A percentile compares a stretch with the other conserved stretches of the same genome.
phyloP scores from a whole-genome alignment of 2,113 vertebrate genomes.

The Ivindomyrus marchei region DNA sequence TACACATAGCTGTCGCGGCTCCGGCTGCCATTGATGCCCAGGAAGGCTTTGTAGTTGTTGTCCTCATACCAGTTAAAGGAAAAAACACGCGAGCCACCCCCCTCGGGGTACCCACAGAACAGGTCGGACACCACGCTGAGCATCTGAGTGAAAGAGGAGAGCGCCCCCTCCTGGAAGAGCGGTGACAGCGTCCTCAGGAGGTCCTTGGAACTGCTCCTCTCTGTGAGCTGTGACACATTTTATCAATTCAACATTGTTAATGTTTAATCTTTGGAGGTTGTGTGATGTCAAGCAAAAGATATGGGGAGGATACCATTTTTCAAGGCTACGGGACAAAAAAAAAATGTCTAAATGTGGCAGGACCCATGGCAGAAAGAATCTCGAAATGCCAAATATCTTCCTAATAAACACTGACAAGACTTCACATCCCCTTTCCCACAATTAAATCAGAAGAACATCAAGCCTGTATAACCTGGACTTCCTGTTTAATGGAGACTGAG shows the following conservation, averaged over 20 bases:
- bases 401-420: not conserved
- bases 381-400: not conserved
- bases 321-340: not conserved
- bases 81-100: constrained; percentile 76
- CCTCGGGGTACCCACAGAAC: constrained; percentile 87
- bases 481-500: not conserved
- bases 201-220: constrained; percentile 64
- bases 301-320: not conserved
- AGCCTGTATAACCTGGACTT: not conserved
- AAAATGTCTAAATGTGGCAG: not conserved
- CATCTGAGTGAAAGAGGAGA: constrained; percentile 66
- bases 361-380: not conserved
- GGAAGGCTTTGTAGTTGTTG: constrained; percentile 95
- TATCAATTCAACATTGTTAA: not conserved
- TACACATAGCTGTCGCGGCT: constrained; percentile 68
- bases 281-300: not conserved
- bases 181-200: constrained; percentile 62
- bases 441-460: not conserved
- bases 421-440: not conserved
- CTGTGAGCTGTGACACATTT: constrained; percentile 58
- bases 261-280: not conserved
- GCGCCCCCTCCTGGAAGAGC: constrained; percentile 57
- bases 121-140: constrained; percentile 69
- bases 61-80: constrained; percentile 99
- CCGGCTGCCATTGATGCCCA: constrained; percentile 79